Evolutionary conservation across 2,797 vertebrate species (phyloP).

Genomic region (Gouania willdenowi): DNA sequence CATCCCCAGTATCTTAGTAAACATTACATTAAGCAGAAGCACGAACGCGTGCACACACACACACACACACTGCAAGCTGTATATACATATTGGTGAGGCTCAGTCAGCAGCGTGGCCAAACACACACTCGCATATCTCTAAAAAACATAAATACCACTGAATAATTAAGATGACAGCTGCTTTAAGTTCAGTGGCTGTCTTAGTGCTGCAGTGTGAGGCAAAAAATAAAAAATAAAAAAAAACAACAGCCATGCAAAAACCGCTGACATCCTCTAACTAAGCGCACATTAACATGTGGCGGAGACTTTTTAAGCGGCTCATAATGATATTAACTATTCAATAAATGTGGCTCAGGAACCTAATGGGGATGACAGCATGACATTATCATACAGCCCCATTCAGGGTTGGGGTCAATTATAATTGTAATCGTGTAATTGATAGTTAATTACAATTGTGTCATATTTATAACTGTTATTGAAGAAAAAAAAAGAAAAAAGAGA

Average conservation of each 20-base stretch:
- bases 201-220: too few species aligned
- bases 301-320: slow-evolving; percentile 1
- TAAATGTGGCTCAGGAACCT: background rate
- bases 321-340: background rate
- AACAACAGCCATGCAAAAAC: background rate
- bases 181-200: background rate
- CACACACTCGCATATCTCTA: background rate
- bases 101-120: slow-evolving; percentile 26
- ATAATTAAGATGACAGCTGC: slow-evolving; percentile 14
- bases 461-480: too few species aligned
- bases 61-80: background rate
- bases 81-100: background rate
- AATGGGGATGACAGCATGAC: too few species aligned
- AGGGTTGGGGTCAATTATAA: too few species aligned
- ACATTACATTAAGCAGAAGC: background rate
- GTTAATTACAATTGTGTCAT: too few species aligned
- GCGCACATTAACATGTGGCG: background rate
- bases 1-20: background rate
- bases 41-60: background rate
- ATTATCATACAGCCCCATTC: too few species aligned
- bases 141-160: slow-evolving; percentile 1
- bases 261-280: background rate
- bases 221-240: slow-evolving; percentile 1
- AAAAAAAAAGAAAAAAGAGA: too few species aligned
- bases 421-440: too few species aligned